A percentile compares a stretch with the other conserved stretches of the same genome.
Conservation (phyloP, 2,888 invertebrate genomes). For the Hyles lineata region DNA sequence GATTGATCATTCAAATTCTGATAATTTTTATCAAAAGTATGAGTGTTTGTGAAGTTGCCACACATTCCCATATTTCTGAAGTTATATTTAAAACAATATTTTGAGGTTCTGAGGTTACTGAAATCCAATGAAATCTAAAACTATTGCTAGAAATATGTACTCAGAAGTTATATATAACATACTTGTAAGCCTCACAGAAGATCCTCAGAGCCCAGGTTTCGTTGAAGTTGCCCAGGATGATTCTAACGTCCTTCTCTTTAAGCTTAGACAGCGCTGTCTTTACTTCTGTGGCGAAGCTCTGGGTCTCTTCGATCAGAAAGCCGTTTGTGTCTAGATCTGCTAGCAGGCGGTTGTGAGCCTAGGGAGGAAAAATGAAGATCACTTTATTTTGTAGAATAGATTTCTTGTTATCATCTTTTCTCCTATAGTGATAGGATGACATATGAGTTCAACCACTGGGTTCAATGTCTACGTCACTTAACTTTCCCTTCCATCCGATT, state of each 20-base stretch:
- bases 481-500: too few species aligned
- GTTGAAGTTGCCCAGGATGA: slow-evolving; percentile 98
- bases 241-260: slow-evolving; percentile 95
- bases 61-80: neutral
- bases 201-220: slow-evolving; percentile 96
- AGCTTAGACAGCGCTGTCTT: slow-evolving; percentile 91
- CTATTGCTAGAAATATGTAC: too few species aligned
- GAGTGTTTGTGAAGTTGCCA: too few species aligned
- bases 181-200: slow-evolving; percentile 94
- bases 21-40: too few species aligned
- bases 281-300: slow-evolving; percentile 96
- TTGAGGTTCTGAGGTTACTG: too few species aligned
- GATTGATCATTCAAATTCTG: too few species aligned
- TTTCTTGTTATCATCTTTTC: too few species aligned
- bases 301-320: slow-evolving; percentile 94
- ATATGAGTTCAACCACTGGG: too few species aligned
- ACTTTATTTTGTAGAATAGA: neutral
- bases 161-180: slow-evolving; percentile 38
- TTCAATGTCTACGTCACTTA: too few species aligned
- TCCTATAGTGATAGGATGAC: too few species aligned
- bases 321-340: slow-evolving; percentile 93
- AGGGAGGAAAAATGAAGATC: slow-evolving; percentile 22
- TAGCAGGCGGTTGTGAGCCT: slow-evolving; percentile 95
- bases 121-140: too few species aligned
- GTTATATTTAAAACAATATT: neutral